Base-by-base conservation (phyloP, 2,888 invertebrate genomes). In the Hesperia comma region DNA sequence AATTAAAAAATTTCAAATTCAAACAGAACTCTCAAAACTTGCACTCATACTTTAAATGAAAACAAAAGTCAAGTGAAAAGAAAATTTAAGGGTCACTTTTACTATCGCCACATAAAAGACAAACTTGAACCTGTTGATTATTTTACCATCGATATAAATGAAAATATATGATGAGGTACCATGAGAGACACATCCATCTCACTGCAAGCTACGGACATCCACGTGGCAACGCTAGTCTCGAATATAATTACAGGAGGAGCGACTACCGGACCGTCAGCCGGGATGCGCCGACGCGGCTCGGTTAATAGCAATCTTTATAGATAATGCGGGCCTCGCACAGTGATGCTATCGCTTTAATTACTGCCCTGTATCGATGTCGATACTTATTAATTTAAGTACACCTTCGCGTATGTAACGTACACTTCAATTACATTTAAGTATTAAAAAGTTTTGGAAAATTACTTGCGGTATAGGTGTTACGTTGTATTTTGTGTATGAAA, bases 231-330 rank as follows among this genome's bases (percentile, higher is more conserved):
- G 75, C 80, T 79, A 14, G n/a, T 77, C 81, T 80, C 82, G 81
- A 87, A 84, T 87, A 86, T 91, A 90, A 90, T 90, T 89, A 89
- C 83, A 80, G 76, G 76, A 74, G 79, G 78, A 78, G 76, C 69
- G 49, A 74, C 73, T 75, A 81, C 85, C 82, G 81, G 82, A 85
- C 83, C 88, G 86, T 85, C 89, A 88, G 87, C 86, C 81, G 21
- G 84, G 84, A 85, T 84, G 84, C 84, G 80, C 72, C 78, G 73
- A 72, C 79, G 80, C 83, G 83, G 86, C 86, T 87, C 86, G 84
- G 83, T 88, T 92, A 92, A 92, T 92, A 90, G 89, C 88, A 88
- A 92, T 91, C 88, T 91, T 91, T 90, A 90, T 87, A 87, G 85
- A 83, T 85, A 86, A 86, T 87, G 85, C 84, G 74, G 80, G 77